Evolutionary conservation across 2,113 vertebrate species (phyloP).

Genomic region (Eubucco bourcierii): DNA sequence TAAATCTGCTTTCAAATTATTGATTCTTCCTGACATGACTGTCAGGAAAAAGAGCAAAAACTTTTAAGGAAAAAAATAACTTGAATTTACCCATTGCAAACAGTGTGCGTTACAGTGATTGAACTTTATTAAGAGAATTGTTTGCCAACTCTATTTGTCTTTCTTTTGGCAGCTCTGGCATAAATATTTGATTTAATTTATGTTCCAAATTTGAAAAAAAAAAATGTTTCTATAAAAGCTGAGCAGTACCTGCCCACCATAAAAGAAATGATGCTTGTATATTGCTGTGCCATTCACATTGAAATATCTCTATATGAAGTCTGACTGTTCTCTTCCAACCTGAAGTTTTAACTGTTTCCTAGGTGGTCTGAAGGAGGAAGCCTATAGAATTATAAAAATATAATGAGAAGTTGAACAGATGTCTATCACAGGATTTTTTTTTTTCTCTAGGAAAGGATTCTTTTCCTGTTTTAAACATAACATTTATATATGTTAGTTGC

Average conservation of each 20-base stretch:
- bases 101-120: slow-evolving; percentile 64
- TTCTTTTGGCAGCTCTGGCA: slow-evolving; percentile 60
- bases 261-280: slow-evolving; percentile 21
- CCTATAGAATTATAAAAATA: background rate
- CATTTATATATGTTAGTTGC: background rate
- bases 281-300: background rate
- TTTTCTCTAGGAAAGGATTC: background rate
- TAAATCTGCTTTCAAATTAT: slow-evolving; percentile 34
- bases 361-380: background rate
- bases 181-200: slow-evolving; percentile 79
- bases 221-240: slow-evolving; percentile 40
- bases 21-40: slow-evolving; percentile 27
- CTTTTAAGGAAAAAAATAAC: slow-evolving; percentile 65
- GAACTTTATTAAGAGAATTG: slow-evolving; percentile 70
- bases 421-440: accelerated
- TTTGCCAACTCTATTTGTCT: slow-evolving; percentile 68
- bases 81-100: slow-evolving; percentile 69
- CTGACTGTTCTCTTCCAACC: background rate
- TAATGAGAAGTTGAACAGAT: background rate
- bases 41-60: slow-evolving; percentile 63
- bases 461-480: background rate
- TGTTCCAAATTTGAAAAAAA: slow-evolving; percentile 45
- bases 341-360: slow-evolving; percentile 44
- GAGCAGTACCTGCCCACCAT: slow-evolving; percentile 3
- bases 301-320: slow-evolving; percentile 21